Evolutionary conservation across 1,140 invertebrate species (phyloP).

Genomic region (Babylonia areolata): DNA sequence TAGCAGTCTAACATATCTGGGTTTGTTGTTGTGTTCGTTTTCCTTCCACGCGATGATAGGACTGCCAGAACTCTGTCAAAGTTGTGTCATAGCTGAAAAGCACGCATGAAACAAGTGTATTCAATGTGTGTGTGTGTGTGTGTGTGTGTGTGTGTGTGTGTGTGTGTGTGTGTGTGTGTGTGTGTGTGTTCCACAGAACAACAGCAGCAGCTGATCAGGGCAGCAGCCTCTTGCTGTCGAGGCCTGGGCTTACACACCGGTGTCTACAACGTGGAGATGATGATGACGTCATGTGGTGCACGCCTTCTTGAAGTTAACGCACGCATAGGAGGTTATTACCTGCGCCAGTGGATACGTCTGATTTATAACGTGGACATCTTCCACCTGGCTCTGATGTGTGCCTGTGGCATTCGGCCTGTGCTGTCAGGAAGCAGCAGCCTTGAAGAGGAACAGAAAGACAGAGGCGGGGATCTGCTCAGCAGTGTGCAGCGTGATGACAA

Average conservation of each 20-base stretch:
- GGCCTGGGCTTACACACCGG: constrained; percentile 57
- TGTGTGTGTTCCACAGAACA: constrained; percentile 52
- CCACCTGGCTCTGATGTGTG: constrained; percentile 49
- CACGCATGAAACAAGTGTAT: neutral
- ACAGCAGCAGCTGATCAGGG: constrained; percentile 48
- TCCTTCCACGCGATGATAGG: no score
- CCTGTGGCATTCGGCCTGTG: constrained; percentile 51
- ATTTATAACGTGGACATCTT: constrained; percentile 57
- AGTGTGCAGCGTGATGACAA: no score
- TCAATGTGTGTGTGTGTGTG: no score
- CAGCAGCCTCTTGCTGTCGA: constrained; percentile 60
- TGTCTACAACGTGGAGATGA: constrained; percentile 64
- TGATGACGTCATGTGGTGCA: constrained; percentile 57
- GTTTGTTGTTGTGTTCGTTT: no score
- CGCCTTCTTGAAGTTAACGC: constrained; percentile 63
- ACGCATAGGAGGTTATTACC: constrained; percentile 62
- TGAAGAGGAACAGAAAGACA: neutral
- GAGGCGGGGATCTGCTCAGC: neutral
- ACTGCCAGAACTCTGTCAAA: no score
- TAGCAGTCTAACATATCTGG: no score
- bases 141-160: no score
- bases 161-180: no score
- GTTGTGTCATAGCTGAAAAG: no score
- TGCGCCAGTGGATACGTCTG: constrained; percentile 56
- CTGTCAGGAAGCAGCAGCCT: neutral